Evolutionary conservation across 2,113 vertebrate genomes (phyloP).

Genomic region (Phaethon lepturus): DNA sequence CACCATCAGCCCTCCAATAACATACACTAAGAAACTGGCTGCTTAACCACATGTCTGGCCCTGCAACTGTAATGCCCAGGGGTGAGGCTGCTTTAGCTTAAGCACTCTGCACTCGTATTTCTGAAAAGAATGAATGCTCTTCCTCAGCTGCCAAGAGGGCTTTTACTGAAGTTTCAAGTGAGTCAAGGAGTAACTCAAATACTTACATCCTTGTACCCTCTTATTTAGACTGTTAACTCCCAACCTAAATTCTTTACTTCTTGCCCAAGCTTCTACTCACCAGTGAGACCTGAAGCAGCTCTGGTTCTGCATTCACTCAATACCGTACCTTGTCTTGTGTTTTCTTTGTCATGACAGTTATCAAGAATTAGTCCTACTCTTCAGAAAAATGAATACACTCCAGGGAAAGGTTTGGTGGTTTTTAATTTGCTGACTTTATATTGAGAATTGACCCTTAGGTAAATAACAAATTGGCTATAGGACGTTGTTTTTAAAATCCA

Average conservation of each 20-base stretch:
- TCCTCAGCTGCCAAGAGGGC: not conserved
- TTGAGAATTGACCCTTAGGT: not conserved
- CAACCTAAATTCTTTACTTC: not conserved
- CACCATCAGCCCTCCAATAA: not conserved
- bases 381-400: not conserved
- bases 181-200: not conserved
- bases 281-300: not conserved
- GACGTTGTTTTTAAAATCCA: not conserved
- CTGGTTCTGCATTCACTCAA: not conserved
- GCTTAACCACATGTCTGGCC: not conserved
- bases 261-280: not conserved
- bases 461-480: not conserved
- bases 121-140: not conserved
- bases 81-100: not conserved
- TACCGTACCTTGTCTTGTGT: not conserved
- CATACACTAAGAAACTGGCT: not conserved
- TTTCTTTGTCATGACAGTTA: not conserved
- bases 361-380: not conserved
- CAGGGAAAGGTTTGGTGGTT: not conserved
- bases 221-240: not conserved
- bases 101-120: not conserved
- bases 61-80: not conserved
- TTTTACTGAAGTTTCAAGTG: not conserved
- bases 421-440: not conserved
- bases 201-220: fast-evolving